These are phyloP conservation scores for Phoenicopterus ruber DNA, from an alignment of 2,113 vertebrate genomes.

Conservation along the genomic window DNA sequence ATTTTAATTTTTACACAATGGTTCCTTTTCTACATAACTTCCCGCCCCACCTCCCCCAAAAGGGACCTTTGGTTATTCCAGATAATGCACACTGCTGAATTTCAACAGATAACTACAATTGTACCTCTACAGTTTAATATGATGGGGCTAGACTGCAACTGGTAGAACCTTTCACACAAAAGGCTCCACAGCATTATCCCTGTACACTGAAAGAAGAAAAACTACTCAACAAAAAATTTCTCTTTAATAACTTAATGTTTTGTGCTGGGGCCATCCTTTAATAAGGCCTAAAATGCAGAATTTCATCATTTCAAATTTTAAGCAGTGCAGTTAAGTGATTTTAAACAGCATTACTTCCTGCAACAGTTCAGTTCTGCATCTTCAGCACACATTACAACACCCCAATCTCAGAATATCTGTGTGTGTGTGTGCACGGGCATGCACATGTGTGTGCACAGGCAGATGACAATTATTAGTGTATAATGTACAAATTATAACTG, in stretches of 20 bases:
- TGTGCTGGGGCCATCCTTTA: neutral
- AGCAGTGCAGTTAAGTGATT: neutral
- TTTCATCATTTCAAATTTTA: neutral
- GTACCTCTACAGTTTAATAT: neutral
- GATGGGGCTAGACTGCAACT: neutral
- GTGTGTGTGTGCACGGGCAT: no score
- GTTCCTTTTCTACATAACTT: neutral
- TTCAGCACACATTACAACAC: neutral
- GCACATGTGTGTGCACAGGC: rapidly evolving
- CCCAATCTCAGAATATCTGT: neutral
- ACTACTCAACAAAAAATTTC: neutral
- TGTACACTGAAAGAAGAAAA: neutral
- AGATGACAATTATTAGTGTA: neutral
- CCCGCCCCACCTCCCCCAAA: neutral
- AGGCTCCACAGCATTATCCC: neutral
- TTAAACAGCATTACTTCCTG: neutral
- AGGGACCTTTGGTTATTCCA: neutral
- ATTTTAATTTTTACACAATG: neutral
- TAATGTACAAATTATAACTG: neutral
- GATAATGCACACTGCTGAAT: neutral
- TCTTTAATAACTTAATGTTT: neutral
- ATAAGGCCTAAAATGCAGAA: neutral
- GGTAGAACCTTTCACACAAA: neutral
- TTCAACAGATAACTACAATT: neutral
- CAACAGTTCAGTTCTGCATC: neutral